These are phyloP conservation scores for Meandrina meandrites DNA, from an alignment of 92 coral and sea anemone genomes.

Conservation along the genomic window DNA sequence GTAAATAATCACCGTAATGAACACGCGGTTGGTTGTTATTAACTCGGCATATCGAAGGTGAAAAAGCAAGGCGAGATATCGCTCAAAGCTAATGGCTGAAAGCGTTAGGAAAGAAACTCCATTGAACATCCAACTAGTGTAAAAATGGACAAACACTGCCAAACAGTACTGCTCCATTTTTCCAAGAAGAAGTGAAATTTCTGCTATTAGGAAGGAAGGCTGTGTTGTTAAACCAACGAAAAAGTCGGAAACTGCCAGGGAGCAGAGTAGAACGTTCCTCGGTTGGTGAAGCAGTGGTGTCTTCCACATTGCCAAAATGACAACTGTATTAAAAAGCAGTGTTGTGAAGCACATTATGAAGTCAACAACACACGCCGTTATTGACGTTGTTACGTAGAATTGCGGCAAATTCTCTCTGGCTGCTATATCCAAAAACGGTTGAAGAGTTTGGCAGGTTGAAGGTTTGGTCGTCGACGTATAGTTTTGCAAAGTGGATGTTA, in stretches of 20 bases:
- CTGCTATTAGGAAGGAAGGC: slow-evolving; percentile 30
- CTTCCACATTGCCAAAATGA: slow-evolving; percentile 5
- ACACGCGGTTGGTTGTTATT: slow-evolving; percentile 28
- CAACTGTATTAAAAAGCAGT: neutral
- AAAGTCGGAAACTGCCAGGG: slow-evolving; percentile 39
- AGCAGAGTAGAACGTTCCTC: slow-evolving; percentile 20
- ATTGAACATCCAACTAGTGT: slow-evolving; percentile 32
- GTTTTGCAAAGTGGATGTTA: neutral
- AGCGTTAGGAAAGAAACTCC: slow-evolving; percentile 40
- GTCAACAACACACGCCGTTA: neutral
- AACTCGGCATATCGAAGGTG: slow-evolving; percentile 38
- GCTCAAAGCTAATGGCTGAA: slow-evolving; percentile 28
- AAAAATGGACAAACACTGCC: slow-evolving; percentile 26
- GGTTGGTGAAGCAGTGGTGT: slow-evolving; percentile 33
- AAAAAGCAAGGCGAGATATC: slow-evolving; percentile 37
- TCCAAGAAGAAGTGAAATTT: slow-evolving; percentile 21
- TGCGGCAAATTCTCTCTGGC: slow-evolving; percentile 18
- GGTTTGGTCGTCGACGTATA: neutral
- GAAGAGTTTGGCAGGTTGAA: slow-evolving; percentile 8
- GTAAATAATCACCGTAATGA: slow-evolving; percentile 22
- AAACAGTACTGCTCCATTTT: slow-evolving; percentile 12
- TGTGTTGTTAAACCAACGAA: slow-evolving; percentile 21
- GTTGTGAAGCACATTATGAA: slow-evolving; percentile 5
- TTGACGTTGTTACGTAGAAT: slow-evolving; percentile 11
- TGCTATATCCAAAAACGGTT: slow-evolving; percentile 25